Conservation (phyloP, 2,888 invertebrate genomes). For the Kryphioiulus occultus region DNA sequence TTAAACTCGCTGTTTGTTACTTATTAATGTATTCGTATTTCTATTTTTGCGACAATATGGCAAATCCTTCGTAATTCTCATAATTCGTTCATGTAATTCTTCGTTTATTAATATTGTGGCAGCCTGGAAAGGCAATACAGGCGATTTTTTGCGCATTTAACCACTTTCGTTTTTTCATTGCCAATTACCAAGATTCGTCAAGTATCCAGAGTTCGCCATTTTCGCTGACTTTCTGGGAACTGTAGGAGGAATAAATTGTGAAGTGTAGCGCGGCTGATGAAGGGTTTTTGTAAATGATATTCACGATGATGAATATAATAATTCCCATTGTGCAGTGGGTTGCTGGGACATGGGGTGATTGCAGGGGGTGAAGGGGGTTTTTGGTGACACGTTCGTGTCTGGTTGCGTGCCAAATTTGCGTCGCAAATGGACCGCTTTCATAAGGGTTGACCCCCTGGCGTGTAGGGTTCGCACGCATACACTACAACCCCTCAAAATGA, state of each 20-base stretch:
- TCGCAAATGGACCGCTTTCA: background rate
- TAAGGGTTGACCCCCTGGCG: background rate
- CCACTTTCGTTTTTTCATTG: background rate
- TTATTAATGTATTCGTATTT: background rate
- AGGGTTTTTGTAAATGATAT: conserved; percentile 2
- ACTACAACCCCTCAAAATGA: background rate
- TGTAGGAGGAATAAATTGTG: background rate
- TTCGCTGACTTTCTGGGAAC: background rate
- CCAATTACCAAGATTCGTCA: no score
- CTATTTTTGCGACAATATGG: background rate
- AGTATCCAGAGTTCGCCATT: no score
- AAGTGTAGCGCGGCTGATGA: background rate
- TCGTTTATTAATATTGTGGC: no score
- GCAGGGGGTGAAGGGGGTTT: background rate
- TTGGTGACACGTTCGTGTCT: conserved; percentile 12
- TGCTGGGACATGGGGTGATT: background rate
- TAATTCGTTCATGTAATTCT: no score
- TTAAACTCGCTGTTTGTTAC: background rate
- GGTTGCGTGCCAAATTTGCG: conserved; percentile 12
- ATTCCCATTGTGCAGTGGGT: background rate
- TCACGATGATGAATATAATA: conserved; percentile 18
- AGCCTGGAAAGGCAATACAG: no score
- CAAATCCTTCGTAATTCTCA: background rate
- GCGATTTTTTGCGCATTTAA: no score
- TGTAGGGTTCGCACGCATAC: conserved; percentile 6